These are phyloP conservation scores for Epinephelus cyanopodus DNA, from an alignment of 2,113 vertebrate genomes.

Conservation along the genomic window DNA sequence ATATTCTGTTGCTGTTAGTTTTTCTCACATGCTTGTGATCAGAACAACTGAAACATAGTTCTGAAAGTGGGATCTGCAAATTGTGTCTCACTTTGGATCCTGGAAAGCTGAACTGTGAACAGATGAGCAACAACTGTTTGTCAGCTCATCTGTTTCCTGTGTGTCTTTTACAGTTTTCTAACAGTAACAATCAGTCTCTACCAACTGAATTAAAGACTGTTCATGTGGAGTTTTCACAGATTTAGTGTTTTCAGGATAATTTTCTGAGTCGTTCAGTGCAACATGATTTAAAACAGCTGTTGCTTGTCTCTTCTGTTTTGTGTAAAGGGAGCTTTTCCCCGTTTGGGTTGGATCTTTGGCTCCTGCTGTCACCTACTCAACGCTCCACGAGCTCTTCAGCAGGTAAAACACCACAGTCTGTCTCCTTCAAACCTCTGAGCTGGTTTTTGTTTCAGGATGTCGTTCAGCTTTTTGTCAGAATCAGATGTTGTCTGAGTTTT, in stretches of 20 bases:
- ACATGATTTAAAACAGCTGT: neutral
- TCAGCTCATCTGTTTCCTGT: neutral
- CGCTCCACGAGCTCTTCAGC: slow-evolving; percentile 79
- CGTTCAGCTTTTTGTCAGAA: neutral
- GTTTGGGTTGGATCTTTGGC: slow-evolving; percentile 81
- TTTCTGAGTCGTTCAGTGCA: neutral
- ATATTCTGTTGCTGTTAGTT: neutral
- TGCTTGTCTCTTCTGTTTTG: neutral
- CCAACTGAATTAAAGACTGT: too few relatives aligned
- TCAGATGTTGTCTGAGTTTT: neutral
- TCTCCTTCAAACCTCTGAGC: neutral
- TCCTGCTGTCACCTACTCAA: slow-evolving; percentile 68
- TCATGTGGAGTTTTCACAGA: too few relatives aligned
- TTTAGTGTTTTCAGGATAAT: neutral
- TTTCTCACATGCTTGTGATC: neutral
- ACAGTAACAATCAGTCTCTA: neutral
- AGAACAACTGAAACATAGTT: neutral
- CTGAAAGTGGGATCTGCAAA: too few relatives aligned
- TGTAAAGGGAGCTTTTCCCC: slow-evolving; percentile 70
- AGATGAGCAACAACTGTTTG: neutral
- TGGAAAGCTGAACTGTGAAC: neutral
- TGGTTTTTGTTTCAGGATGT: neutral
- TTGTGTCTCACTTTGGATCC: neutral
- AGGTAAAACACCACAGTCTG: slow-evolving; percentile 56
- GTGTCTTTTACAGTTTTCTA: neutral